Conservation (phyloP, 2,113 vertebrate species). For the Ceratotherium simum region DNA sequence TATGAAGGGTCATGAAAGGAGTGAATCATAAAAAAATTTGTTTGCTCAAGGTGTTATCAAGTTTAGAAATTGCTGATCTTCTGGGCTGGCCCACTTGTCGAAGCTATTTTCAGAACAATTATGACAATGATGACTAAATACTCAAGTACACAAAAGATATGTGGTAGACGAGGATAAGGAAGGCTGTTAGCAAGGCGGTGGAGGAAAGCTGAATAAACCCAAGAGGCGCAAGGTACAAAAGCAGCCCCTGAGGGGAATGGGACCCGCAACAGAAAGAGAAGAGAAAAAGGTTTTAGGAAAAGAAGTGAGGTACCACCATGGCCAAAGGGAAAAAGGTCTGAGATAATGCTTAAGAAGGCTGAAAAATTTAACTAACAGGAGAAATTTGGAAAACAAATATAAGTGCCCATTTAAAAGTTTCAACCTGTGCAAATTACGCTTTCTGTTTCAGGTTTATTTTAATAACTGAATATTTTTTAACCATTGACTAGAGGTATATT, state of each 20-base stretch:
- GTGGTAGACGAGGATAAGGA: background rate
- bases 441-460: background rate
- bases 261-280: background rate
- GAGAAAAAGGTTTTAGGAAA: background rate
- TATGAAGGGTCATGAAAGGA: conserved; percentile 41
- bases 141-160: background rate
- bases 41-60: conserved; percentile 69
- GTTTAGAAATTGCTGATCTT: conserved; percentile 61
- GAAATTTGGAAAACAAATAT: background rate
- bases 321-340: background rate
- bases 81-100: conserved; percentile 33
- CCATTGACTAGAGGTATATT: background rate
- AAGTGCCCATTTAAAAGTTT: background rate
- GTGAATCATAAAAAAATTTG: conserved; percentile 75
- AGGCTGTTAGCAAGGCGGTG: background rate
- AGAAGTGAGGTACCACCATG: background rate
- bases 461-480: conserved; percentile 26
- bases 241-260: background rate
- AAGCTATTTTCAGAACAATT: conserved; percentile 56
- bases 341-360: background rate
- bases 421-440: background rate
- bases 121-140: conserved; percentile 55
- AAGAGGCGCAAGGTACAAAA: background rate
- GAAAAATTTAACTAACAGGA: background rate
- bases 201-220: background rate